Base-by-base conservation (phyloP, 2,113 vertebrate species). In the Elgaria multicarinata region DNA sequence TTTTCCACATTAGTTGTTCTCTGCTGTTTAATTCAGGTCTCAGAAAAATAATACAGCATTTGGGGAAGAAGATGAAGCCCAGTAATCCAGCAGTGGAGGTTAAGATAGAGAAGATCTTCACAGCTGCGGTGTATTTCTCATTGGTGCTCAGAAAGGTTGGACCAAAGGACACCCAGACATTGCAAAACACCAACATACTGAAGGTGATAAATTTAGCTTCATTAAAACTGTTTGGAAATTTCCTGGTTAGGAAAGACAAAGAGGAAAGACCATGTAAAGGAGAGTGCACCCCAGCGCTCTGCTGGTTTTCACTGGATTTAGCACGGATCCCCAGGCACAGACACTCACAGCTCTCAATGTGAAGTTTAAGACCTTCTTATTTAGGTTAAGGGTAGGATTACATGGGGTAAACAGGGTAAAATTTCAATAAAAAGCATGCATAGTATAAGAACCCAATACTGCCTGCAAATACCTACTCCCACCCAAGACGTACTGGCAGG, bases 61-160 rank as follows among this genome's bases (percentile, higher is more conserved):
- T 85, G 7, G 83, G 83, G 46, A 36, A 85, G 72, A 98, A 97
- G 26, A 97, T 96, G 36, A 92, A 97, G 31, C 95, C 28, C 4
- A 97, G 89, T 55, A 97, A 93, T 1, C 95, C 93, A 62, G 90
- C 96, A 66, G 94, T 97, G 5, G 95, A 97, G 3, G 96, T 94
- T 10, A 97, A 91, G 33, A 97, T 96, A 36, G 96, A 96, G 88
- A 97, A 96, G 12, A 97, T 95, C 44, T 97, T 95, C 12, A 97
- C 95, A 31, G 95, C 94, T 28, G 95, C 94, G 0, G 92, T 79
- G 79, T 95, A 97, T 76, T 97, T 97, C 2, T 95, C 95, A 3
- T 96, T 96, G 33, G 96, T 95, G 88, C 95, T 97, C 94, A 85
- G 10, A 3, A n/a, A 50, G 42, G 66, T 3, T 6, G 44, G 50